phyloP scores from a whole-genome alignment of 2,113 vertebrate genomes.

The Pelvicachromis taeniatus region DNA sequence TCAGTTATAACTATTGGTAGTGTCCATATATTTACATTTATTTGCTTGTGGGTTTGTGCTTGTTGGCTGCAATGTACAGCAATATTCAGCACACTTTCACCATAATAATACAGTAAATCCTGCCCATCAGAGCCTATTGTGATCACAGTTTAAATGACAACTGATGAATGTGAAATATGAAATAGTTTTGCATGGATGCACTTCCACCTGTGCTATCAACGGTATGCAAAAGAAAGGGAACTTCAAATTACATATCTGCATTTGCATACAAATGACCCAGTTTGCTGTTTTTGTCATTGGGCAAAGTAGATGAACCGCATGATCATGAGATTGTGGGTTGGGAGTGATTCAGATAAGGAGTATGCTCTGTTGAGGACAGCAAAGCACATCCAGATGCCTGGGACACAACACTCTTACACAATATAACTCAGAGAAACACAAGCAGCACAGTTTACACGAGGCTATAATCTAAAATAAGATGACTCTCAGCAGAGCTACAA shows the following conservation, averaged over 20 bases:
- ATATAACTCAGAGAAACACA: constrained; percentile 45
- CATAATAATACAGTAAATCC: not conserved
- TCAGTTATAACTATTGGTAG: not conserved
- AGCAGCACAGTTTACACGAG: constrained; percentile 63
- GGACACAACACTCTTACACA: constrained; percentile 47
- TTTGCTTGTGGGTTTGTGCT: not conserved
- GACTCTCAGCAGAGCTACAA: constrained; percentile 73
- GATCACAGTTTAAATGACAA: not conserved
- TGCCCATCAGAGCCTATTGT: not conserved
- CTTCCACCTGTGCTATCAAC: constrained; percentile 9
- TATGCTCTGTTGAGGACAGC: constrained; percentile 52
- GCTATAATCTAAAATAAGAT: constrained; percentile 71
- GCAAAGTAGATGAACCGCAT: constrained; percentile 48
- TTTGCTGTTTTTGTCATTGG: constrained; percentile 41
- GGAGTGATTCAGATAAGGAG: constrained; percentile 57
- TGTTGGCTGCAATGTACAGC: not conserved
- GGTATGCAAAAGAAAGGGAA: constrained; percentile 19
- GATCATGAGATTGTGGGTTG: constrained; percentile 51
- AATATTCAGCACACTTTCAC: not conserved
- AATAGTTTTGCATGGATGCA: constrained; percentile 3
- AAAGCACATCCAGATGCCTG: constrained; percentile 75
- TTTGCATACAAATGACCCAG: constrained; percentile 52
- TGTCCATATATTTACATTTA: not conserved
- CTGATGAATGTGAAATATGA: not conserved
- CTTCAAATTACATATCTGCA: constrained; percentile 21